phyloP scores from a whole-genome alignment of 1,140 invertebrate genomes.

The Polypedilum pembai region DNA sequence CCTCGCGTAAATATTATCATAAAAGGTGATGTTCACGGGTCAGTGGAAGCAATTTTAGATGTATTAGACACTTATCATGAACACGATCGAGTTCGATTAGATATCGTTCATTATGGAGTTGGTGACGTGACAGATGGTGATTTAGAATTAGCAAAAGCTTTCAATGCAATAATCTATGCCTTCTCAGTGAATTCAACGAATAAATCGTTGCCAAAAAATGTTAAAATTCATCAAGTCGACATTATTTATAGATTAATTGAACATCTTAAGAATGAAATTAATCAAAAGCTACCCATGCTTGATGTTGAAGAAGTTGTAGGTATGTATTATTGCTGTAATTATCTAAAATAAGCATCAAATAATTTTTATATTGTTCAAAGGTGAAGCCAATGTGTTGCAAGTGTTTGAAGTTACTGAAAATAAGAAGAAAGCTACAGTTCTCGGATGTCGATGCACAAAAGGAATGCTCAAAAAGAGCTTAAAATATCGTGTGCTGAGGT shows the following conservation, averaged over 20 bases:
- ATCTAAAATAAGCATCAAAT: background rate
- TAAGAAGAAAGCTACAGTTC: conserved; percentile 74
- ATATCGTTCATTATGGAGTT: conserved; percentile 84
- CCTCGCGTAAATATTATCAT: conserved; percentile 53
- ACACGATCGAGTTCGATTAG: conserved; percentile 64
- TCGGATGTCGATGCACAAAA: conserved; percentile 77
- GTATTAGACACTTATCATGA: conserved; percentile 81
- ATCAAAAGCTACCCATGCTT: conserved; percentile 57
- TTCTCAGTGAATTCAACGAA: conserved; percentile 65
- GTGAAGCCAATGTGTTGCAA: conserved; percentile 80
- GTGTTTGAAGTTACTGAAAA: conserved; percentile 76
- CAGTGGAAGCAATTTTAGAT: conserved; percentile 89
- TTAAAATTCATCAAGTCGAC: conserved; percentile 64
- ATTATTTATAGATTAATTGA: conserved; percentile 90
- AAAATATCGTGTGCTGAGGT: conserved; percentile 61
- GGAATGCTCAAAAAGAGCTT: conserved; percentile 65
- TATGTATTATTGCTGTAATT: conserved; percentile 41
- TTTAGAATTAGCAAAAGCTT: conserved; percentile 75
- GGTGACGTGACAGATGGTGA: conserved; percentile 77
- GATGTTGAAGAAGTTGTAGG: conserved; percentile 70
- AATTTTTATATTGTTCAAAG: conserved; percentile 44
- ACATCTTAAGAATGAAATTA: conserved; percentile 75
- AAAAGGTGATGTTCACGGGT: conserved; percentile 78
- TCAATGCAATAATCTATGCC: conserved; percentile 77
- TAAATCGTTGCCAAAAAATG: conserved; percentile 39